phyloP scores from a whole-genome alignment of 2,797 vertebrate species.

The Sciurus carolinensis region DNA sequence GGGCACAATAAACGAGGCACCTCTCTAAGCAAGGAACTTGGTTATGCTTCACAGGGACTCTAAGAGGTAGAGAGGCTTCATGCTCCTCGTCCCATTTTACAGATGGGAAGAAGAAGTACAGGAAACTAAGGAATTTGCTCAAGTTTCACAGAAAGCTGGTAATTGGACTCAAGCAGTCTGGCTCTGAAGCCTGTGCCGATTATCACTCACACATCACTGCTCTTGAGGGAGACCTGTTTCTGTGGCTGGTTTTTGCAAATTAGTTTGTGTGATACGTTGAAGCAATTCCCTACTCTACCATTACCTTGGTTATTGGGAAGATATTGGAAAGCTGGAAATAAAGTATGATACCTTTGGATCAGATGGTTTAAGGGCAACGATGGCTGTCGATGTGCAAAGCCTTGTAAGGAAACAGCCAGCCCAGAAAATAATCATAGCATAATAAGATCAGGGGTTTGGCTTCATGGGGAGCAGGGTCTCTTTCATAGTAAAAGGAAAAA shows the following conservation, averaged over 20 bases:
- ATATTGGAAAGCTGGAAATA: constrained; percentile 19
- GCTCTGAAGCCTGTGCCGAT: not conserved
- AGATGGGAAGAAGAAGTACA: not conserved
- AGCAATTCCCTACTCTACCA: not conserved
- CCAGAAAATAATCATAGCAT: not conserved
- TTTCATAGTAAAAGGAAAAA: not conserved
- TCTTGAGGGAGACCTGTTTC: not conserved
- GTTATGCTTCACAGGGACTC: constrained; percentile 3
- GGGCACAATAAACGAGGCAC: not conserved
- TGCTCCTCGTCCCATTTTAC: not conserved
- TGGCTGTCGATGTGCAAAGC: not conserved
- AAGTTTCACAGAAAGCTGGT: not conserved
- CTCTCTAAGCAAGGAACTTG: not conserved
- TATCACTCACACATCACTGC: not conserved
- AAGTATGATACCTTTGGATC: not conserved
- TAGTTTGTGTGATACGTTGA: not conserved
- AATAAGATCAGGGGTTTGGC: not conserved
- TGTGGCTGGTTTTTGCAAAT: not conserved
- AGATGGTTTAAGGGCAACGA: not conserved
- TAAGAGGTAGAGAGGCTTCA: not conserved
- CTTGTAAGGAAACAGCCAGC: constrained; percentile 38
- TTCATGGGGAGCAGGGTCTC: not conserved
- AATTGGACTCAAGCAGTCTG: not conserved
- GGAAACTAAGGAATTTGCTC: not conserved
- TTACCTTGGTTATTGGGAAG: not conserved